A percentile compares a stretch with the other conserved stretches of the same genome.
Evolutionary conservation across 2,113 vertebrate species (phyloP).

Genomic region (Hyla sarda): DNA sequence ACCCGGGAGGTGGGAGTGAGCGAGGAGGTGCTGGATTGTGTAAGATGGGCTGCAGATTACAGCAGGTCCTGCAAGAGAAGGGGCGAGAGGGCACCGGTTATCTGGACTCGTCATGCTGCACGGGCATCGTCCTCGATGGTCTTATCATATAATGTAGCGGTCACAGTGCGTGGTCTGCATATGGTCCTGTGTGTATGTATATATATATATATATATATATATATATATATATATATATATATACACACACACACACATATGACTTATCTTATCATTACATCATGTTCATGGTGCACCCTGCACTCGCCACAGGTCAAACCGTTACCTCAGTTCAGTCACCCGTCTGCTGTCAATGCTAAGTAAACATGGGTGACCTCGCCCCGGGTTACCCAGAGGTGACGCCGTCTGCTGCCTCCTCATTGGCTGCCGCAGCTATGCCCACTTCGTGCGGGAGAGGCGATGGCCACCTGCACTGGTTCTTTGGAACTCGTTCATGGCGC

Average conservation of each 20-base stretch:
- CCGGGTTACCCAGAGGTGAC: conserved; percentile 33
- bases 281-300: neutral
- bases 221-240: neutral
- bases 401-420: conserved; percentile 39
- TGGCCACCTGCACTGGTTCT: neutral
- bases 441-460: neutral
- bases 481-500: neutral
- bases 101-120: neutral
- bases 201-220: neutral
- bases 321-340: conserved; percentile 32
- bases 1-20: neutral
- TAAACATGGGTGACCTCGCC: conserved; percentile 44
- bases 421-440: conserved; percentile 20
- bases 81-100: neutral
- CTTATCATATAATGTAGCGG: neutral
- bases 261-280: neutral
- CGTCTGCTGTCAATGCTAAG: conserved; percentile 27
- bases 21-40: conserved; percentile 27
- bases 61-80: conserved; percentile 23
- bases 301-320: neutral
- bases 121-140: neutral
- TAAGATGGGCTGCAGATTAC: conserved; percentile 34
- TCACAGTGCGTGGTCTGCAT: neutral
- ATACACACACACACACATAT: too few species aligned
- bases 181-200: neutral